Conservation (phyloP, 1,140 invertebrate genomes). For the Papilio dardanus region DNA sequence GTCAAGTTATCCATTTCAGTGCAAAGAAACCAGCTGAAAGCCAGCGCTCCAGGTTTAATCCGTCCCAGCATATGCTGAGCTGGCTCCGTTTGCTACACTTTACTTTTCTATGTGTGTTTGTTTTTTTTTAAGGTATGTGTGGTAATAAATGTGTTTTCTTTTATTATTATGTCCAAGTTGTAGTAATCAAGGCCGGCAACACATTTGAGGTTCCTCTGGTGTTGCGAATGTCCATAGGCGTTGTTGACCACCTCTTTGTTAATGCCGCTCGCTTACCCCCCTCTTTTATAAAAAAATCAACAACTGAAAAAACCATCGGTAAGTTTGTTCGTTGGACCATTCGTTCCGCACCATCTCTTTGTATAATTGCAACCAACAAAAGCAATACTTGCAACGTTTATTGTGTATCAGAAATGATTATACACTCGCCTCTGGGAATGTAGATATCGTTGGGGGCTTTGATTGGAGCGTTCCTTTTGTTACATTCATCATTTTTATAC, state of each 20-base stretch:
- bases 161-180: neutral
- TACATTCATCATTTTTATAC: slow-evolving; percentile 38
- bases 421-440: slow-evolving; percentile 36
- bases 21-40: too few relatives aligned
- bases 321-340: neutral
- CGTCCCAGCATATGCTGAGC: too few relatives aligned
- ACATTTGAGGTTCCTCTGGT: too few relatives aligned
- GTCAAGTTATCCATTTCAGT: too few relatives aligned
- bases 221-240: too few relatives aligned
- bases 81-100: neutral
- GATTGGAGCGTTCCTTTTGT: slow-evolving; percentile 35
- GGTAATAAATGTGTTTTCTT: too few relatives aligned
- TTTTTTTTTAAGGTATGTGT: neutral
- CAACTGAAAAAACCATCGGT: neutral
- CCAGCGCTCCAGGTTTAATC: too few relatives aligned
- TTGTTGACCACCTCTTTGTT: too few relatives aligned
- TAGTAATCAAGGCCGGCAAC: too few relatives aligned
- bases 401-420: slow-evolving; percentile 38
- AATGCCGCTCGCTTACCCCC: too few relatives aligned
- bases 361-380: slow-evolving; percentile 35
- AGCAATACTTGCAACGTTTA: slow-evolving; percentile 16
- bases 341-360: slow-evolving; percentile 21
- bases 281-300: too few relatives aligned
- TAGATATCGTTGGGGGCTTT: slow-evolving; percentile 27
- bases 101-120: too few relatives aligned